These are phyloP conservation scores for Epinephelus malabaricus DNA, from an alignment of 2,797 vertebrate species.

Conservation along the genomic window DNA sequence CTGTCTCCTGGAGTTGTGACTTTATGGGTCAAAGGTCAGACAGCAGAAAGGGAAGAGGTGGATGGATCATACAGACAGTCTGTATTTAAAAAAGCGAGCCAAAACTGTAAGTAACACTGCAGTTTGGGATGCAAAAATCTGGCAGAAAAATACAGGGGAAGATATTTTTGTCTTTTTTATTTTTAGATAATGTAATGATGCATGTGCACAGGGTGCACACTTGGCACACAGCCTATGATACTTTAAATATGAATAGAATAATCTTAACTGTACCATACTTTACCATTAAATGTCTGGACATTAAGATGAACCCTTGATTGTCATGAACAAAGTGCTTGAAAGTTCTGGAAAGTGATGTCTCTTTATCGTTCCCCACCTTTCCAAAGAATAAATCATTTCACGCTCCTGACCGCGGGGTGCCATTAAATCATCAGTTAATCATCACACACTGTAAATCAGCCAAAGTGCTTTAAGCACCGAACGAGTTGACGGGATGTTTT, in stretches of 20 bases:
- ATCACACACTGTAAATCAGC: constrained; percentile 29
- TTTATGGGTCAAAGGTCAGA: constrained; percentile 38
- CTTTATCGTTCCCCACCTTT: background rate
- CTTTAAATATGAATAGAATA: background rate
- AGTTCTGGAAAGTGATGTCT: background rate
- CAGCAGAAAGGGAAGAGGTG: background rate
- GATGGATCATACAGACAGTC: background rate
- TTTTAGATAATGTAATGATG: background rate
- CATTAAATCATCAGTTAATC: constrained; percentile 43
- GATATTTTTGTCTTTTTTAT: background rate
- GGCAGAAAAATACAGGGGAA: background rate
- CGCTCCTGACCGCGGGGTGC: background rate
- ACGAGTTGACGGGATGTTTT: constrained; percentile 33
- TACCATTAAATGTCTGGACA: background rate
- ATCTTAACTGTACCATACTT: background rate
- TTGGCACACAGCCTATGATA: background rate
- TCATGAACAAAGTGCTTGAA: background rate
- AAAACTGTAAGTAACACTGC: background rate
- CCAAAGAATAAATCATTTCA: constrained; percentile 5
- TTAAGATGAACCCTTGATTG: too few relatives aligned
- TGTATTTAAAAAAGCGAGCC: background rate
- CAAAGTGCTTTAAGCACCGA: constrained; percentile 12
- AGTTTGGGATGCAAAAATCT: background rate
- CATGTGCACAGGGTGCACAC: background rate
- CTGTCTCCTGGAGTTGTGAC: constrained; percentile 14